Percentiles rank a stretch among this genome's conserved stretches.
phyloP scores from a whole-genome alignment of 1,140 invertebrate genomes.

The Pemphigus obesinymphae region DNA sequence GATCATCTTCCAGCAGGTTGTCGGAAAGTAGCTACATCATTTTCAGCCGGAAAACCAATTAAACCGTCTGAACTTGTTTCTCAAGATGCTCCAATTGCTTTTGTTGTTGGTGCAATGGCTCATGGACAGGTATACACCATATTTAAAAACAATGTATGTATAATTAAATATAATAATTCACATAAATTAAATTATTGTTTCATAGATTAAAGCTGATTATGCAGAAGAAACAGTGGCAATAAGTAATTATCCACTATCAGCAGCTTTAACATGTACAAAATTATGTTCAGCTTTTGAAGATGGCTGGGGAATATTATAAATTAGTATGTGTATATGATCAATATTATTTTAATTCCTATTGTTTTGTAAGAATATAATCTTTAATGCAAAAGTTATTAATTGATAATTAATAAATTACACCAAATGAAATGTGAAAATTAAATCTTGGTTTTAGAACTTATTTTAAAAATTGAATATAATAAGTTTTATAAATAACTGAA shows the following conservation, averaged over 20 bases:
- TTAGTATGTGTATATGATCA: not conserved
- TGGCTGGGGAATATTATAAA: slow-evolving; percentile 78
- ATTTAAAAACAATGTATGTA: not conserved
- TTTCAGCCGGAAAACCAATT: slow-evolving; percentile 71
- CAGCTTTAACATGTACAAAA: slow-evolving; percentile 92
- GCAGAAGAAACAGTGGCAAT: slow-evolving; percentile 86
- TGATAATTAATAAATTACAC: no score
- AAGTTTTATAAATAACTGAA: no score
- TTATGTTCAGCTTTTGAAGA: slow-evolving; percentile 97
- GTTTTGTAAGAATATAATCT: not conserved
- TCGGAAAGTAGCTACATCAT: slow-evolving; percentile 85
- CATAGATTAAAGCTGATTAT: slow-evolving; percentile 79
- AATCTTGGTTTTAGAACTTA: no score
- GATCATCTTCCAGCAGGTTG: slow-evolving; percentile 94
- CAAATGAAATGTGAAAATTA: no score
- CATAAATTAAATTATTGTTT: slow-evolving; percentile 43
- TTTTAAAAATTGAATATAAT: no score
- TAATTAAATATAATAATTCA: not conserved
- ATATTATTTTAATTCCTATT: not conserved
- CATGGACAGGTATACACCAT: slow-evolving; percentile 71
- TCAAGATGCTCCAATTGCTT: slow-evolving; percentile 72
- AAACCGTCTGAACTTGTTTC: slow-evolving; percentile 79
- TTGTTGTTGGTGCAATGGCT: slow-evolving; percentile 95
- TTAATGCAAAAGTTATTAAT: no score
- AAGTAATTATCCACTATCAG: slow-evolving; percentile 93